phyloP scores from a whole-genome alignment of 1,140 invertebrate genomes.

The Rhagoletis zephyria region DNA sequence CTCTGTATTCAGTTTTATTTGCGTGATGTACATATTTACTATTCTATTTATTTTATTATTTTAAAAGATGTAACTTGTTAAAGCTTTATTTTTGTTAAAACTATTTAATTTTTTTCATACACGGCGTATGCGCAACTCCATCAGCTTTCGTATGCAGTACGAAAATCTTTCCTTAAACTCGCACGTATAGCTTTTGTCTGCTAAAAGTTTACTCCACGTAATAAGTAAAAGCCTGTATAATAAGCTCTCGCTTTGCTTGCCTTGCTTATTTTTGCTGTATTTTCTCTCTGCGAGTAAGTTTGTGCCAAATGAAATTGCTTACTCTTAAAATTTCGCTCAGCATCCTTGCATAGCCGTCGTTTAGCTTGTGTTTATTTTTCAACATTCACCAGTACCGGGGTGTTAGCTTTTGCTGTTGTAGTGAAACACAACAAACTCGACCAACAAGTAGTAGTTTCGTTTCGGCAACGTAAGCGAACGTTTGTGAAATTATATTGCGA shows the following conservation, averaged over 20 bases:
- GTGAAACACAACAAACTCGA: slow-evolving; percentile 6
- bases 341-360: background rate
- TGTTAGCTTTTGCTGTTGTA: background rate
- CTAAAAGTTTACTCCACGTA: background rate
- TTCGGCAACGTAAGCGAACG: slow-evolving; percentile 44
- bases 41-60: too few relatives aligned
- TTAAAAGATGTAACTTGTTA: too few relatives aligned
- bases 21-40: too few relatives aligned
- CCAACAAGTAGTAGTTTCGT: slow-evolving; percentile 50
- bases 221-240: background rate
- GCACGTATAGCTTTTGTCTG: background rate
- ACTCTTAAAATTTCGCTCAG: background rate
- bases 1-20: too few relatives aligned
- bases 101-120: background rate
- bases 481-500: background rate
- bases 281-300: background rate
- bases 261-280: background rate
- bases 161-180: background rate
- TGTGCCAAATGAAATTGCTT: background rate
- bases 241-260: background rate
- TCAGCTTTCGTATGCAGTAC: background rate
- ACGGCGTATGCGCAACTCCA: background rate
- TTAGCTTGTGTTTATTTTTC: background rate
- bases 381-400: background rate
- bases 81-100: too few relatives aligned